A percentile compares a stretch with the other conserved stretches of the same genome.
Conservation (phyloP, 2,113 vertebrate genomes). For the Pluvialis apricaria region DNA sequence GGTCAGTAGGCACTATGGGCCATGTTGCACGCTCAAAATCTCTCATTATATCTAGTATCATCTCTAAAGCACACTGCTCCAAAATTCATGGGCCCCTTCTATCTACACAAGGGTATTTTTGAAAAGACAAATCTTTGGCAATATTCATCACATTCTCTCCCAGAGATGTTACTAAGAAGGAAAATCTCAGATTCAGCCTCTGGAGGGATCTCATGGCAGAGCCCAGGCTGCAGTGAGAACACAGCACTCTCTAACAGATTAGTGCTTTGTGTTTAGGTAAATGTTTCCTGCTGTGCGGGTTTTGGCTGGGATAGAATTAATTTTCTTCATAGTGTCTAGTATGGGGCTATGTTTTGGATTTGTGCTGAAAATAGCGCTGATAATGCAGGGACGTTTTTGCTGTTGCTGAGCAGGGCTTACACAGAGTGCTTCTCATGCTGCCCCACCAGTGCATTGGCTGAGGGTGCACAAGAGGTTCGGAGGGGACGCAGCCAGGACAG, state of each 20-base stretch:
- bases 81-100: background rate
- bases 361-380: background rate
- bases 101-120: background rate
- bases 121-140: background rate
- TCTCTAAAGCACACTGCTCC: background rate
- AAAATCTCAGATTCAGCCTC: background rate
- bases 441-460: background rate
- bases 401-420: background rate
- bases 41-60: background rate
- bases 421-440: background rate
- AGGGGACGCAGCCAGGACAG: background rate
- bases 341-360: background rate
- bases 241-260: background rate
- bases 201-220: background rate
- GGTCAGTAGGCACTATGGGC: background rate
- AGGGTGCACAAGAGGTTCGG: background rate
- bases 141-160: background rate
- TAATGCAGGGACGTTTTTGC: background rate
- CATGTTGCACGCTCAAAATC: background rate
- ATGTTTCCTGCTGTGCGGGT: background rate
- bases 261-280: background rate
- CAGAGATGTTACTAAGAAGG: background rate
- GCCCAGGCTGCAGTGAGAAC: background rate
- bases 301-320: background rate
- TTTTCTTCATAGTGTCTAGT: background rate